Base-by-base conservation (phyloP, 2,113 vertebrate species). In the Stictonetta naevosa region DNA sequence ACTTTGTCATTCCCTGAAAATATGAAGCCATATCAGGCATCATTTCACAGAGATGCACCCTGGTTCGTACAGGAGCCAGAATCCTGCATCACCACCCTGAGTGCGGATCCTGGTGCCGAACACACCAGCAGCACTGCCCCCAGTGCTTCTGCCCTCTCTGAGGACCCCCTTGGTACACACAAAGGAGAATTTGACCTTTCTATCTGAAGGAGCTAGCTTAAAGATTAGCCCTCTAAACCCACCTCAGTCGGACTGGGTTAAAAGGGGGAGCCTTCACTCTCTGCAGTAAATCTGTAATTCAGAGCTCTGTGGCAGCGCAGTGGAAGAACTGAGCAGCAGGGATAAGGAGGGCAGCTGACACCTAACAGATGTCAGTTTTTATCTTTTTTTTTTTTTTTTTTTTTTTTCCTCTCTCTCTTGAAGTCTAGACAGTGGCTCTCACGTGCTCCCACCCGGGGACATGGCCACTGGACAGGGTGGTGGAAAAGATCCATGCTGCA, bases 371-470 rank as follows among this genome's bases (percentile, higher is more conserved):
- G 77, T 78, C 95, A 93, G 79, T 76, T 92, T 92, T 86, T 84
- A 74, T 92, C 23, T 53, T 38, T 38, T 42, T 19, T 85, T 86
- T 44, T 7, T 19, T 7, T 9, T 46, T 21, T 71, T 53, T 7
- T 29, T 86, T 74, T 50, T 7, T 19, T 7, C 10, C 10, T 38
- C 38, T 9, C 26, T 73, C 55, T 77, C 34, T 3, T 52, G 59
- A 86, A 89, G 90, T 93, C 84, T 95, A 97, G 95, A 95, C 79
- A 89, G 88, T 28, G n/a, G 53, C 40, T 83, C 78, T 88, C 71
- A 78, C 2, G 0, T 75, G 58, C 28, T 94, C 50, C 36, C 83
- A 90, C 73, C 63, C 87, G 82, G 50, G 31, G 36, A 90, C 69
- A 85, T 1, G 3, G 50, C 73, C 7, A 20, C 40, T 95, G 81